phyloP scores from a whole-genome alignment of 1,140 invertebrate species.

The Elysia chlorotica region DNA sequence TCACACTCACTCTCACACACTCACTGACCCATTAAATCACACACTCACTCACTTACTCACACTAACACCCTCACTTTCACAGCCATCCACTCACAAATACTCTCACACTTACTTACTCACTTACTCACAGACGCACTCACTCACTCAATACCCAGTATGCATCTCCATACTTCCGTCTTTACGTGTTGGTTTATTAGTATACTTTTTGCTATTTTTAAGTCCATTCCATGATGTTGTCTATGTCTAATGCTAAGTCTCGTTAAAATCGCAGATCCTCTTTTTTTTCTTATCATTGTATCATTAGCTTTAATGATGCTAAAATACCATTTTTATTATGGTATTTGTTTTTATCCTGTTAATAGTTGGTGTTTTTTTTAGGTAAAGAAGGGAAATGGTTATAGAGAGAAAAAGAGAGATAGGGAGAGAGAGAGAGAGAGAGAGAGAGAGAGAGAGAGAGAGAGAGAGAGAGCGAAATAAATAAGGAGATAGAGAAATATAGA shows the following conservation, averaged over 20 bases:
- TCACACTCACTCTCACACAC: slow-evolving; percentile 1
- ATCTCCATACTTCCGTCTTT: not conserved
- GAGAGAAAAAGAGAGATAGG: too few species aligned
- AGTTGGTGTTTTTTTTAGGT: too few species aligned
- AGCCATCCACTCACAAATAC: slow-evolving; percentile 15
- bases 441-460: too few species aligned
- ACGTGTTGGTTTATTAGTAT: not conserved
- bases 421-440: too few species aligned
- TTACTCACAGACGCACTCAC: not conserved
- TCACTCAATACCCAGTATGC: too few species aligned
- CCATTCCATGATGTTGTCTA: not conserved
- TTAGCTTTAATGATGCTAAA: not conserved
- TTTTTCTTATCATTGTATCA: not conserved
- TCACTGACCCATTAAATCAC: slow-evolving; percentile 1
- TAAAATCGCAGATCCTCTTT: not conserved
- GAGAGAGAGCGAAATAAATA: not conserved
- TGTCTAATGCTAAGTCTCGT: not conserved
- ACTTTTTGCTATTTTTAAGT: not conserved
- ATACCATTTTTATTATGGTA: too few species aligned
- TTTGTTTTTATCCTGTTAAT: too few species aligned
- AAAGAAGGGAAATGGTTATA: too few species aligned
- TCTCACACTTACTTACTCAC: slow-evolving; percentile 9
- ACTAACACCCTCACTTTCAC: not conserved
- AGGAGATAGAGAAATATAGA: not conserved
- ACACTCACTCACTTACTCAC: slow-evolving; percentile 1